phyloP scores from a whole-genome alignment of 2,797 vertebrate species.

The Synanceia verrucosa region DNA sequence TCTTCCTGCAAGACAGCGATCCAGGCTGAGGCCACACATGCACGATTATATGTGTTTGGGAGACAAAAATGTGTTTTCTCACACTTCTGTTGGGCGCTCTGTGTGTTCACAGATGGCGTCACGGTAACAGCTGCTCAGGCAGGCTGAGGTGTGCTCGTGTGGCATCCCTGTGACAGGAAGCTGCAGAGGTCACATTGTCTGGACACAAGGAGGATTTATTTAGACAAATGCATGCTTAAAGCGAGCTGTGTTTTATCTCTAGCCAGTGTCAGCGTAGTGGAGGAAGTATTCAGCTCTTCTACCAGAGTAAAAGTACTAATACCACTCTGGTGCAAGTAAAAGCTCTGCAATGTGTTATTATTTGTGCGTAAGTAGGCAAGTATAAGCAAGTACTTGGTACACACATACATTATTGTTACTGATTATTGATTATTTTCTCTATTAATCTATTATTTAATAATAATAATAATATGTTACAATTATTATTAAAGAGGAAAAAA shows the following conservation, averaged over 20 bases:
- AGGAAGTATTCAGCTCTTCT: too few species aligned
- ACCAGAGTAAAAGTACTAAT: too few species aligned
- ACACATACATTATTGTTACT: too few species aligned
- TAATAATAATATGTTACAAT: too few species aligned
- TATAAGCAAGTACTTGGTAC: too few species aligned
- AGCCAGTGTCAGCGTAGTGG: neutral
- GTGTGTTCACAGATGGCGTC: constrained; percentile 62
- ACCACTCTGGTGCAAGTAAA: too few species aligned
- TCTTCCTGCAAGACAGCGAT: constrained; percentile 28
- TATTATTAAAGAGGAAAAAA: too few species aligned
- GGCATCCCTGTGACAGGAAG: constrained; percentile 47
- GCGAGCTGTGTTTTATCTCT: neutral
- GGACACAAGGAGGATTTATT: constrained; percentile 17
- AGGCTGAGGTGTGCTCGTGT: constrained; percentile 71
- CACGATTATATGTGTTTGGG: neutral
- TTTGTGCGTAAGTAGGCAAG: too few species aligned
- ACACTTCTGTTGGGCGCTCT: constrained; percentile 43
- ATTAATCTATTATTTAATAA: too few species aligned
- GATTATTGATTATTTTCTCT: too few species aligned
- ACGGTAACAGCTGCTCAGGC: constrained; percentile 70
- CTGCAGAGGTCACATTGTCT: constrained; percentile 50
- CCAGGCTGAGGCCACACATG: neutral
- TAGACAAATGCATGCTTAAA: neutral
- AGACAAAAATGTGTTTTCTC: constrained; percentile 52
- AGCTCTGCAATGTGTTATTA: too few species aligned